Evolutionary conservation across 2,888 invertebrate species (phyloP).

Genomic region (Acrocyrtus sp.): DNA sequence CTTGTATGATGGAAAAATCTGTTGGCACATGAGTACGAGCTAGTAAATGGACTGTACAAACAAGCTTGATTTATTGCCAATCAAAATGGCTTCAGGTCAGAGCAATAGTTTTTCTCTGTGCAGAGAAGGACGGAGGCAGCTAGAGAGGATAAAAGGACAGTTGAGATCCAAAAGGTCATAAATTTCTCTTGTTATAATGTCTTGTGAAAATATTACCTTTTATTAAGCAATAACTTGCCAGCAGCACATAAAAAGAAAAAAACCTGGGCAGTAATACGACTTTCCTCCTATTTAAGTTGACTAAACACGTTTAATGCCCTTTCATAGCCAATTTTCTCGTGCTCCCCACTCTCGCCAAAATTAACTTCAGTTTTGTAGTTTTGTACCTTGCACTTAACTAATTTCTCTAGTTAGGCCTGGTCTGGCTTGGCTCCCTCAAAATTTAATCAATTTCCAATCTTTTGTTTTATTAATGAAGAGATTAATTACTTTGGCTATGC

Average conservation of each 20-base stretch:
- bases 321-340: no score
- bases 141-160: neutral
- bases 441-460: slow-evolving; percentile 33
- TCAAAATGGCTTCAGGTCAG: slow-evolving; percentile 42
- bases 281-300: no score
- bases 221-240: neutral
- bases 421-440: neutral
- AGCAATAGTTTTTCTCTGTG: slow-evolving; percentile 18
- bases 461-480: slow-evolving; percentile 44
- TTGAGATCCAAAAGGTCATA: slow-evolving; percentile 13
- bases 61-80: slow-evolving; percentile 35
- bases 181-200: slow-evolving; percentile 26
- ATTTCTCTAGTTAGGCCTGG: no score
- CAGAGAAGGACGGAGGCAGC: no score
- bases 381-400: no score
- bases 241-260: no score
- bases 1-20: no score
- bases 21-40: neutral
- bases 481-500: slow-evolving; percentile 36
- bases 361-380: no score
- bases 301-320: no score
- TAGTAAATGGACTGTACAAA: neutral
- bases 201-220: slow-evolving; percentile 8
- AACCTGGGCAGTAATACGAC: no score
- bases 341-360: no score